Evolutionary conservation across 2,888 invertebrate species (phyloP).

Genomic region (Saturnia japonica): DNA sequence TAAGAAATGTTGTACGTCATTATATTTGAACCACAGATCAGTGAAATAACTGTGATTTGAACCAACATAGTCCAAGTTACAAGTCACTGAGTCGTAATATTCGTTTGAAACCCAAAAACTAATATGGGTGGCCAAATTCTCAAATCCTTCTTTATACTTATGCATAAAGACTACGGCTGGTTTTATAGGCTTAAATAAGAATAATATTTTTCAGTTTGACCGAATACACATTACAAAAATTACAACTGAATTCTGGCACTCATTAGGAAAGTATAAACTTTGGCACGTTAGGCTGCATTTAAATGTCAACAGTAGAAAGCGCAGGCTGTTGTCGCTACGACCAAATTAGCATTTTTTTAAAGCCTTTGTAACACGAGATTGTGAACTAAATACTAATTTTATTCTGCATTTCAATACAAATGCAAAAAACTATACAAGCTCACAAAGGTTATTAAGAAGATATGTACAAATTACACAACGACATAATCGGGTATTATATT

Average conservation of each 20-base stretch:
- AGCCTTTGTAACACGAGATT: conserved; percentile 51
- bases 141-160: background rate
- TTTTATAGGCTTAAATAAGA: background rate
- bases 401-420: conserved; percentile 8
- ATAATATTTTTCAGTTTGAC: conserved; percentile 14
- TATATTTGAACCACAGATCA: too few relatives aligned
- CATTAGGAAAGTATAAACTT: conserved; percentile 65
- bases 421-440: background rate
- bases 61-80: too few relatives aligned
- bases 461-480: too few relatives aligned
- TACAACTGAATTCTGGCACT: conserved; percentile 46
- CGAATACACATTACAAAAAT: conserved; percentile 30
- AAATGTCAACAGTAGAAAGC: conserved; percentile 54
- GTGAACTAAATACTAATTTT: conserved; percentile 43
- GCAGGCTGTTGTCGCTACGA: conserved; percentile 42
- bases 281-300: conserved; percentile 68
- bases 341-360: conserved; percentile 66
- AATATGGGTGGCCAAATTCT: background rate
- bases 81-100: too few relatives aligned
- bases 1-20: too few relatives aligned
- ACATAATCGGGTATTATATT: too few relatives aligned
- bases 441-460: too few relatives aligned
- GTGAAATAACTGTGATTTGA: too few relatives aligned
- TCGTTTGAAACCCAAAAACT: too few relatives aligned
- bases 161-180: background rate